Evolutionary conservation across 2,888 invertebrate genomes (phyloP).

Genomic region (Podabrus alpinus): DNA sequence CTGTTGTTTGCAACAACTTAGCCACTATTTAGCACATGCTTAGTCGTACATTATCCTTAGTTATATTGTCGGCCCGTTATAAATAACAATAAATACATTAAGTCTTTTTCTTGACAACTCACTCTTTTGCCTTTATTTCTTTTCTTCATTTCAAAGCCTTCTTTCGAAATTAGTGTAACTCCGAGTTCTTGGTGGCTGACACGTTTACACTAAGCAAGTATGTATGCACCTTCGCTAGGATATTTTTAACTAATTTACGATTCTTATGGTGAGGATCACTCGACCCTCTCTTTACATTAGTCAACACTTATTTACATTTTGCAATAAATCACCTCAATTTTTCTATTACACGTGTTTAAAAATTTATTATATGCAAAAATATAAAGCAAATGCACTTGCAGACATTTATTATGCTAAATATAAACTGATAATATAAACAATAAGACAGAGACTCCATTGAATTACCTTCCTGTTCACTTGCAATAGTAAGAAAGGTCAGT

Average conservation of each 20-base stretch:
- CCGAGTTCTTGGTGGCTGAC: background rate
- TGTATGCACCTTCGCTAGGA: background rate
- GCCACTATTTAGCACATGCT: slow-evolving; percentile 38
- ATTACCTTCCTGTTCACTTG: slow-evolving; percentile 21
- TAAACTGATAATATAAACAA: slow-evolving; percentile 29
- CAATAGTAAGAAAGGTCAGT: slow-evolving; percentile 21
- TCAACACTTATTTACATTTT: background rate
- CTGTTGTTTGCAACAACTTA: slow-evolving; percentile 33
- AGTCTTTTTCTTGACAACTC: background rate
- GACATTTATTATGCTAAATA: slow-evolving; percentile 25
- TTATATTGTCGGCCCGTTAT: slow-evolving; percentile 23
- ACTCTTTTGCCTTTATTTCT: background rate
- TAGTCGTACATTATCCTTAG: slow-evolving; percentile 23
- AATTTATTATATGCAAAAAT: background rate
- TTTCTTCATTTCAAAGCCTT: background rate
- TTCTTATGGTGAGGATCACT: background rate
- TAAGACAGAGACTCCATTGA: slow-evolving; percentile 31
- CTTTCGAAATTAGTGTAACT: background rate
- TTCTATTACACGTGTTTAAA: background rate
- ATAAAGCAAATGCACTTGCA: slow-evolving; percentile 14
- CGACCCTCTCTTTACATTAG: background rate
- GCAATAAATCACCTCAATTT: background rate
- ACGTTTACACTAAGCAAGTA: background rate
- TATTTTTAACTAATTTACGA: slow-evolving; percentile 9
- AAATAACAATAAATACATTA: slow-evolving; percentile 15